Evolutionary conservation across 2,113 vertebrate genomes (phyloP), one percentile per base, ranked within the genome.

Genomic region (Sciurus niger): DNA sequence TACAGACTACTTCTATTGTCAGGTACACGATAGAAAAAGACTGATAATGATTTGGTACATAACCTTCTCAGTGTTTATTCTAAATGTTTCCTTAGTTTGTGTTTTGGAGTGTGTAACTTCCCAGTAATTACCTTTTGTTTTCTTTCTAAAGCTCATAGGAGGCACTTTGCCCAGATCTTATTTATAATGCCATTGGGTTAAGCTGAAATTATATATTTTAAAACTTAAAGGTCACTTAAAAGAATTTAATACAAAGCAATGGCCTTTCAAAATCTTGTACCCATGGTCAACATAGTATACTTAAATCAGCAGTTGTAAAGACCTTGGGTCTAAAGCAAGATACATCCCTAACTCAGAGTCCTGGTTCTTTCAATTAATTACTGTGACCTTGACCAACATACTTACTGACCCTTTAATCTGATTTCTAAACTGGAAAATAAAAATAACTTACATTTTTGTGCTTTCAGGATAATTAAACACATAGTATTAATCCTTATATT

Each of bases 1-100:
- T 95, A 93, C 24, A 96, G 84, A 74, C 95, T 96, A 48, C 73
- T 96, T 89, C 24, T 96, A 40, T 93, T 90, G 43, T 84, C 90
- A 95, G 80, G 84, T 93, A 51, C 22, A 67, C 48, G 87, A 70
- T 24, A 95, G 78, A 93, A 96, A 95, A 96, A 92, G 40, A 74
- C 65, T n/a, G 40, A n/a, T 94, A 84, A 90, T 74, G 40, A 87
- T 72, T 90, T 87, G 24, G 17, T 48, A 34, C 2, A 16, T n/a
- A 95, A 37, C 20, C 58, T 67, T 84, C 32, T 53, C 63, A 48
- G 46, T 84, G 3, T 78, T 78, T 82, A 74, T 76, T 84, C 86
- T 43, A 53, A 63, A 77, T 53, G 58, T 60, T 60, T 53, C 58
- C 18, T 82, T 72, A 32, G 11, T 84, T 51, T 22, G 32, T 76